phyloP scores from a whole-genome alignment of 2,113 vertebrate genomes.

The Garra rufa region DNA sequence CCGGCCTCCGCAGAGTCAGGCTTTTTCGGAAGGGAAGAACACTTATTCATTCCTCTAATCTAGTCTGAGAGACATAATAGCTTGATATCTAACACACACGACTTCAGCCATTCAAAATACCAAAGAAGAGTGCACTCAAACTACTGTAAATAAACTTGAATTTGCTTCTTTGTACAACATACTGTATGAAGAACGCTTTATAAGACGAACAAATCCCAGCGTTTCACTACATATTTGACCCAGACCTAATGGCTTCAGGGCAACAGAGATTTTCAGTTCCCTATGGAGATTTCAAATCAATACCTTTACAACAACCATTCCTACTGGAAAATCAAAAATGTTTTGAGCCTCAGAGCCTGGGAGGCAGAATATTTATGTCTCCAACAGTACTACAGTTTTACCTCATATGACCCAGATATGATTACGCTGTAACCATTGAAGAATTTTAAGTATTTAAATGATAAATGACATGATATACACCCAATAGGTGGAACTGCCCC shows the following conservation, averaged over 20 bases:
- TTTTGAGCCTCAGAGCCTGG: not conserved
- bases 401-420: not conserved
- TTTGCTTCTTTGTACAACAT: not conserved
- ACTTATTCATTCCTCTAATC: slow-evolving; percentile 25
- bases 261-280: slow-evolving; percentile 9
- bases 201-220: not conserved
- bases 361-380: not conserved
- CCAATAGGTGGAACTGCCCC: not conserved
- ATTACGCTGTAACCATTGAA: not conserved
- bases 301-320: slow-evolving; percentile 29
- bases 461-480: not conserved
- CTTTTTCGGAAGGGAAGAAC: slow-evolving; percentile 24
- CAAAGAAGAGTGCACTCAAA: not conserved
- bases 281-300: slow-evolving; percentile 35
- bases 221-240: not conserved
- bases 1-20: slow-evolving; percentile 16
- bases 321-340: slow-evolving; percentile 5
- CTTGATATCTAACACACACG: not conserved
- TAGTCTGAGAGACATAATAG: slow-evolving; percentile 14
- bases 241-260: slow-evolving; percentile 8
- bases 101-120: not conserved
- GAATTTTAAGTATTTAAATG: not conserved
- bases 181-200: not conserved
- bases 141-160: not conserved
- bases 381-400: not conserved